Conservation (phyloP, 2,797 vertebrate genomes). For the Brachyrhaphis roseni region DNA sequence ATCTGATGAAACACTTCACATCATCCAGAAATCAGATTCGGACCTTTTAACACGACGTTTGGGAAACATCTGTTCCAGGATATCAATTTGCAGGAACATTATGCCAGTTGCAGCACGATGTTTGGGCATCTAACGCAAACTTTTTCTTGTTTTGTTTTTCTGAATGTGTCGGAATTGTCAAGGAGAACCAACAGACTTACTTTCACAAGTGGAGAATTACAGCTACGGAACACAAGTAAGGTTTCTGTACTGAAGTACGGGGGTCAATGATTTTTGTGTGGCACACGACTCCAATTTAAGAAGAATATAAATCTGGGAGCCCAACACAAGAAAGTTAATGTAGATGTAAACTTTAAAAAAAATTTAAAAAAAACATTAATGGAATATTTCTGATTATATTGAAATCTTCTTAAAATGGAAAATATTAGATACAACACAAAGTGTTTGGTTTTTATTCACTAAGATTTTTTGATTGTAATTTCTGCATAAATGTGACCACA, state of each 20-base stretch:
- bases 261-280: not conserved
- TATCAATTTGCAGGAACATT: not conserved
- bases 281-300: not conserved
- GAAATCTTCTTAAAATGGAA: not conserved
- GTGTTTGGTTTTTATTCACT: not conserved
- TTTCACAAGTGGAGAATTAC: too few relatives aligned
- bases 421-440: not conserved
- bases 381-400: too few relatives aligned
- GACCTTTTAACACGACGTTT: not conserved
- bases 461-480: not conserved
- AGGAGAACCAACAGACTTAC: too few relatives aligned
- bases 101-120: not conserved
- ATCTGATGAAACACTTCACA: not conserved
- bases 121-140: not conserved
- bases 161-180: too few relatives aligned
- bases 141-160: too few relatives aligned
- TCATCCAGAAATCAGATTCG: not conserved
- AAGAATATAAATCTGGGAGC: not conserved
- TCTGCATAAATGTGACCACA: not conserved
- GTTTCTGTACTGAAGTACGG: not conserved
- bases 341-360: not conserved
- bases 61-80: not conserved
- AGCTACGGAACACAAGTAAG: too few relatives aligned
- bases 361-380: not conserved
- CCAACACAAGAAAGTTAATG: not conserved